These are phyloP conservation scores for Sylvilagus floridanus DNA, from an alignment of 2,797 vertebrate species.

Conservation along the genomic window DNA sequence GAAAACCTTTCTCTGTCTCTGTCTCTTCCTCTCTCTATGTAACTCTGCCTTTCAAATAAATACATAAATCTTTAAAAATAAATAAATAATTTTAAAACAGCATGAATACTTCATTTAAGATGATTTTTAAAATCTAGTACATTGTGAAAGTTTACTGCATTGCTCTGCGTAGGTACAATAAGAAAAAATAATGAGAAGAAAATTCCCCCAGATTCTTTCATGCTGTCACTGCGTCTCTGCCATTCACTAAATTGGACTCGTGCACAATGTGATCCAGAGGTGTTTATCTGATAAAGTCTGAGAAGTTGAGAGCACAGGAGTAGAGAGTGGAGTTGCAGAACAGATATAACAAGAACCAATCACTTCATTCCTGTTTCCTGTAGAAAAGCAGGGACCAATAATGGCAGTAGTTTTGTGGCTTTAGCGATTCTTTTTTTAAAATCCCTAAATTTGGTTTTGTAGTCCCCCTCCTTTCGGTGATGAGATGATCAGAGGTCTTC, in stretches of 20 bases:
- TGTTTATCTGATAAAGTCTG: slow-evolving; percentile 36
- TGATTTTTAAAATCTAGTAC: slow-evolving; percentile 12
- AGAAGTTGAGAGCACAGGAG: background rate
- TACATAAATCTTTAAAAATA: no score
- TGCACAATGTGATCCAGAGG: background rate
- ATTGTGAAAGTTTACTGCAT: slow-evolving; percentile 10
- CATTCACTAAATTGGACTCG: background rate
- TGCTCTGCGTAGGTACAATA: slow-evolving; percentile 54
- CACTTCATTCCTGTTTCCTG: background rate
- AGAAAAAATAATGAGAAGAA: slow-evolving; percentile 55
- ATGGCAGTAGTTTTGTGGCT: slow-evolving; percentile 18
- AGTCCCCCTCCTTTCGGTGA: background rate
- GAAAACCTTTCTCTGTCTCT: no score
- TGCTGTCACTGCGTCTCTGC: background rate
- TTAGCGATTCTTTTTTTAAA: background rate
- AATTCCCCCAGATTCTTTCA: background rate
- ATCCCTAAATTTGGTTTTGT: background rate
- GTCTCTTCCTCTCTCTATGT: no score
- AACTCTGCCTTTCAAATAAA: no score
- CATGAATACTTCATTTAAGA: slow-evolving; percentile 43
- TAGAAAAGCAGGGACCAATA: slow-evolving; percentile 3
- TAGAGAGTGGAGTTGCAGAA: background rate
- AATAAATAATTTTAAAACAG: no score
- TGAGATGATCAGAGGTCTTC: background rate
- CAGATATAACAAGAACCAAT: slow-evolving; percentile 33